Evolutionary conservation across 2,113 vertebrate species (phyloP).

Genomic region (Macrotis lagotis): DNA sequence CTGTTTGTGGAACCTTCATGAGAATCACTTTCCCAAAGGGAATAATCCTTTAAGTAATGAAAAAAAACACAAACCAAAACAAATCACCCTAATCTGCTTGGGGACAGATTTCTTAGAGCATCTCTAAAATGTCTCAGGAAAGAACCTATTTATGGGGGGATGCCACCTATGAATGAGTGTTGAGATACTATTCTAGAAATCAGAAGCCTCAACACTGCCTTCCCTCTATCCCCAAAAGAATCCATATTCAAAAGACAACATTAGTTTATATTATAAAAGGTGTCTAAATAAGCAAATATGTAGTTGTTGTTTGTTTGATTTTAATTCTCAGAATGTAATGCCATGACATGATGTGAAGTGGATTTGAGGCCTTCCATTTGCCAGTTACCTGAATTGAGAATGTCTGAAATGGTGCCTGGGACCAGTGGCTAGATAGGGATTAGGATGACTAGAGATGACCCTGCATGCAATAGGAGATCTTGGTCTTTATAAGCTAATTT

Average conservation of each 20-base stretch:
- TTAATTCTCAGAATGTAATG: no score
- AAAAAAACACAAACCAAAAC: no score
- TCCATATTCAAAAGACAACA: not conserved
- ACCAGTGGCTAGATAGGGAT: no score
- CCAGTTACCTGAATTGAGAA: not conserved
- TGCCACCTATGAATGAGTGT: not conserved
- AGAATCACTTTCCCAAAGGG: slow-evolving; percentile 30
- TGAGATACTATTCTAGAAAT: not conserved
- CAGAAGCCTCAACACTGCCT: not conserved
- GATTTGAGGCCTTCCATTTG: no score
- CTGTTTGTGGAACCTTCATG: not conserved
- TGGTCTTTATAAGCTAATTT: no score
- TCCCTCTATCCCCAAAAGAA: not conserved
- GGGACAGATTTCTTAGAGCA: not conserved
- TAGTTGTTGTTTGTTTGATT: no score
- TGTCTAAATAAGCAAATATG: not conserved
- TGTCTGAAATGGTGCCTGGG: not conserved
- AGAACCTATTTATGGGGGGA: not conserved
- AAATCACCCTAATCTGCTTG: slow-evolving; percentile 39
- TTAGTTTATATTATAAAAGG: not conserved
- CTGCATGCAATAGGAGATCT: no score
- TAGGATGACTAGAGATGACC: no score
- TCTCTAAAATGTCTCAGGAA: not conserved
- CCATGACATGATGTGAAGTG: no score
- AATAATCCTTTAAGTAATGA: slow-evolving; percentile 13